Evolutionary conservation across 2,888 invertebrate genomes (phyloP), one percentile per base, ranked within the genome.

Genomic region (Blastobasis adustella): DNA sequence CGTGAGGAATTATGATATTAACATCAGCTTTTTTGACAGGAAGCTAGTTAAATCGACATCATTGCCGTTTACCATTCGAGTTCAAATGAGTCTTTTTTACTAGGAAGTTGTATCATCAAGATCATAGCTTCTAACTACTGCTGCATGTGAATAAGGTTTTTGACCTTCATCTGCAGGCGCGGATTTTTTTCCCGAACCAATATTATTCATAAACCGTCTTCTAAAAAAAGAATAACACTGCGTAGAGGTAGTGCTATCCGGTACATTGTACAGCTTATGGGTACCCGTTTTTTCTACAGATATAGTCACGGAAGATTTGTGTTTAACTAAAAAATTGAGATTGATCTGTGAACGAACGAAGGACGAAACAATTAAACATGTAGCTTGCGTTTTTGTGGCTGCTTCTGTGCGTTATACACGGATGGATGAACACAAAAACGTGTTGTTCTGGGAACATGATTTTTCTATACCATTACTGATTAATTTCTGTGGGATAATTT

Each of bases 291-390:
- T 61, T 56, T 55, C 46, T 52, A 57, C 52, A 57, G 54, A 55
- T 52, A 46, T 49, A 47, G 50, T 49, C 50, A 55, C 58, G 62
- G 60, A 57, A 60, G 53, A 55, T 58, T 56, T 54, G 51, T 56
- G 54, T 57, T 61, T 58, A 53, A 47, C 60, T 60, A 73, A 73
- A 72, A 72, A 73, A 56, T 56, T 64, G 40, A 50, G 52, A 62
- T 51, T 47, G 54, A 57, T 53, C 54, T 54, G 59, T 56, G 57
- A 65, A 58, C 52, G 49, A 50, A 52, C 57, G 62, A 60, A 57
- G 51, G 61, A 55, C 58, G 52, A 56, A 57, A 50, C 51, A 45
- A 54, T 55, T 55, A 55, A 51, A 42, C 53, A 49, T 44, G 49
- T 48, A 44, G 55, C 46, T 50, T 51, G 46, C 51, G 47, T 49